phyloP scores from a whole-genome alignment of 2,797 vertebrate species.

The Anableps anableps region DNA sequence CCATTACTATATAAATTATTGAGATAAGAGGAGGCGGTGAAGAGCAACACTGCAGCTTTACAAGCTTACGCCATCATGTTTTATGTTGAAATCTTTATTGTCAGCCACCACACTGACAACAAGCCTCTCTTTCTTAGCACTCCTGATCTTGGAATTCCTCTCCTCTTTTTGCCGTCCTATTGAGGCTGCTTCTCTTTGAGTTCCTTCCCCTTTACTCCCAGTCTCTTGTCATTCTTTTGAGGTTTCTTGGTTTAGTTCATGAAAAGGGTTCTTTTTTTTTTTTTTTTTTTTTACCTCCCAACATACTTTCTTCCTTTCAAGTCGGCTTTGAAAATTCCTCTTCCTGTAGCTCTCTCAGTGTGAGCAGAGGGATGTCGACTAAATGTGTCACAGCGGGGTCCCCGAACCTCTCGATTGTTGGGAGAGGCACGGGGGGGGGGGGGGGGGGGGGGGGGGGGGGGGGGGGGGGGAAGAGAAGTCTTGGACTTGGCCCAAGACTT shows the following conservation, averaged over 20 bases:
- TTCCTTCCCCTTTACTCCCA: neutral
- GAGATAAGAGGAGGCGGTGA: conserved; percentile 9
- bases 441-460: conserved; percentile 13
- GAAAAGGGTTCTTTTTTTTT: conserved; percentile 32
- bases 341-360: conserved; percentile 14
- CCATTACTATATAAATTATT: conserved; percentile 39
- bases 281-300: neutral
- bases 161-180: conserved; percentile 23
- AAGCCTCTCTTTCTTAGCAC: conserved; percentile 37
- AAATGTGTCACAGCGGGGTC: conserved; percentile 56
- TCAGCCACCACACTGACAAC: conserved; percentile 34
- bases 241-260: conserved; percentile 41
- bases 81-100: conserved; percentile 46
- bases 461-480: conserved; percentile 17
- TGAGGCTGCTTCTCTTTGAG: conserved; percentile 30
- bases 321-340: conserved; percentile 28
- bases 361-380: conserved; percentile 43
- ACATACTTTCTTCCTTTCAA: conserved; percentile 36
- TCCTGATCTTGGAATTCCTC: conserved; percentile 36
- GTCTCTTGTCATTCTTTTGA: conserved; percentile 4
- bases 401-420: conserved; percentile 36
- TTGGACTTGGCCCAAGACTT: conserved; percentile 49
- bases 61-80: conserved; percentile 18
- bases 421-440: conserved; percentile 17
- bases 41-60: conserved; percentile 23